These are phyloP conservation scores for Phortica okadai DNA, from an alignment of 2,888 invertebrate genomes.

Conservation along the genomic window DNA sequence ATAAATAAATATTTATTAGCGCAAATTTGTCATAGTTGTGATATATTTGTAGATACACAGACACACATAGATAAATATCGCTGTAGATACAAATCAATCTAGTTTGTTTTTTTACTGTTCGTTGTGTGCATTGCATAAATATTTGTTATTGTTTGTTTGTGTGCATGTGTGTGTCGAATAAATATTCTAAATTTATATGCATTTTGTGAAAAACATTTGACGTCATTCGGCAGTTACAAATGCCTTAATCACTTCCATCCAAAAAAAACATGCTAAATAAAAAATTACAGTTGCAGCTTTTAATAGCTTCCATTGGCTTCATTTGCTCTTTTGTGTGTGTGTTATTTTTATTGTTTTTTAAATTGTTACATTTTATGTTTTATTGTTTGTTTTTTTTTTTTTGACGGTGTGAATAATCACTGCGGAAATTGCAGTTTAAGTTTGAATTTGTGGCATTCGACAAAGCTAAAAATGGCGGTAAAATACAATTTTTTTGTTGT, in stretches of 20 bases:
- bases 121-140: too few species aligned
- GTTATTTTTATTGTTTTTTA: too few species aligned
- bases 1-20: not conserved
- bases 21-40: conserved; percentile 27
- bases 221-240: not conserved
- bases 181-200: not conserved
- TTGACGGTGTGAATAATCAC: conserved; percentile 55
- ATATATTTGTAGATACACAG: not conserved
- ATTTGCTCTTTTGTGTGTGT: not conserved
- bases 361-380: too few species aligned
- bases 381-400: too few species aligned
- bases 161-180: too few species aligned
- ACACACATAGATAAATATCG: conserved; percentile 24
- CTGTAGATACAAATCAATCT: not conserved
- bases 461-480: not conserved
- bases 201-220: not conserved
- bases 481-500: too few species aligned
- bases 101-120: too few species aligned
- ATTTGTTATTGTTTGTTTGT: too few species aligned
- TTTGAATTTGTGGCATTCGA: conserved; percentile 47
- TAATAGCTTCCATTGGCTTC: conserved; percentile 30
- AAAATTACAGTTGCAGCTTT: conserved; percentile 21
- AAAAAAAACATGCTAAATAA: conserved; percentile 8
- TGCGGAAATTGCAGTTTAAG: conserved; percentile 65
- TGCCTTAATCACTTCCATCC: not conserved